Evolutionary conservation across 2,888 invertebrate species (phyloP), one percentile per base, ranked within the genome.

Genomic region (Xylota sylvarum): DNA sequence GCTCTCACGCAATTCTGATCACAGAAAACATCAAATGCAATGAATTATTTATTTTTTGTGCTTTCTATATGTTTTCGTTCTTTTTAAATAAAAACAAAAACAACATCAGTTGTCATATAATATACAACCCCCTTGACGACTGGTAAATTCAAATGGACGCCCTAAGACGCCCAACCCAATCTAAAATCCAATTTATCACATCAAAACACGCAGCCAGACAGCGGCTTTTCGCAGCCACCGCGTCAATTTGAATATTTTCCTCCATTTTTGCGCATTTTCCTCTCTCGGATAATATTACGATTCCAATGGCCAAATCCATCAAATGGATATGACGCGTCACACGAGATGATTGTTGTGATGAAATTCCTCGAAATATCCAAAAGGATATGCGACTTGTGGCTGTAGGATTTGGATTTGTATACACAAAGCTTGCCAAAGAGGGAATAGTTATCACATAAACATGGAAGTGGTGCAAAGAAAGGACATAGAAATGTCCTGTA

Each of bases 171-270:
- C 43, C 43, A 14, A 5, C 14, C n/a, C 14, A 55, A 19, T 32
- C 6, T 19, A 14, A 64, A 64, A 48, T 64, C 32, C 46, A 64
- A 64, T 48, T 64, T 64, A 48, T 64, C 17, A 23, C 27, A n/a
- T 46, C 30, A 64, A 32, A 30, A 12, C 32, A 32, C 17, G 30
- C 46, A n/a, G 35, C 37, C 37, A 62, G 62, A 14, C 43, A 30
- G 46, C n/a, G 27, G 30, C 46, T 46, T 19, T 46, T 48, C 10
- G 19, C 48, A 48, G 48, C 19, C 48, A 9, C 17, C 46, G 64
- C 14, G 46, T 30, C 46, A 46, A 32, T 64, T 64, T 32, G 48
- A 64, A 46, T 64, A 46, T 46, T 17, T 30, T 30, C 5, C n/a
- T n/a, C 7, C 19, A 9, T n/a, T 55, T 55, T 55, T 55, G 23